A percentile compares a stretch with the other conserved stretches of the same genome.
Evolutionary conservation across 2,797 vertebrate genomes (phyloP).

Genomic region (Etheostoma perlongum): DNA sequence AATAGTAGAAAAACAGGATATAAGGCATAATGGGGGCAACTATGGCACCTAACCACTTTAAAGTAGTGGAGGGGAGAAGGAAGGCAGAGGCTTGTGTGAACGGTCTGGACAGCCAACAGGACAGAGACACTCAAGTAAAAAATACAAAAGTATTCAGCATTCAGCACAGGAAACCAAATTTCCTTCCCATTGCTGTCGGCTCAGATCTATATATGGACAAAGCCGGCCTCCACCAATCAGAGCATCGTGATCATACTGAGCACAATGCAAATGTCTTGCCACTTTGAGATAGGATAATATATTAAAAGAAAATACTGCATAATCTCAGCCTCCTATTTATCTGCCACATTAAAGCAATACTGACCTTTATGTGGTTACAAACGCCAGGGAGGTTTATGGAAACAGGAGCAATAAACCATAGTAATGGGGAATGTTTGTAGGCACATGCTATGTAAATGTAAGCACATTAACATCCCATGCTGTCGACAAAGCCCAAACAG

Average conservation of each 20-base stretch:
- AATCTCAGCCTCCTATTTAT: constrained; percentile 44
- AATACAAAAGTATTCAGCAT: constrained; percentile 53
- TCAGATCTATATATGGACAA: constrained; percentile 73
- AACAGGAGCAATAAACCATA: constrained; percentile 53
- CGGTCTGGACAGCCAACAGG: constrained; percentile 55
- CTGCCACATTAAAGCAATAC: constrained; percentile 47
- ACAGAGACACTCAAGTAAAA: constrained; percentile 59
- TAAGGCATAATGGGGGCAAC: constrained; percentile 50
- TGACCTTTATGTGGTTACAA: constrained; percentile 54
- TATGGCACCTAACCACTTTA: constrained; percentile 44
- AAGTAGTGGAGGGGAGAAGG: constrained; percentile 60
- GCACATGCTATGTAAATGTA: constrained; percentile 24
- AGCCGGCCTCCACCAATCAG: constrained; percentile 42
- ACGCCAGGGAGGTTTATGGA: constrained; percentile 51
- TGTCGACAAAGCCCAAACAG: constrained; percentile 21
- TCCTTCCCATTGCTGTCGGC: constrained; percentile 68
- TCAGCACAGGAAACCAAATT: constrained; percentile 76
- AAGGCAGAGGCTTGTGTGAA: constrained; percentile 57
- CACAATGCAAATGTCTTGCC: constrained; percentile 40
- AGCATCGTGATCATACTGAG: constrained; percentile 9
- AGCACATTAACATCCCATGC: constrained; percentile 17
- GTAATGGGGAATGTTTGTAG: constrained; percentile 38
- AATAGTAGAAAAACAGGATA: constrained; percentile 78
- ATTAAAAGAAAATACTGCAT: constrained; percentile 33
- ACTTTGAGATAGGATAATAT: constrained; percentile 39